Base-by-base conservation (phyloP, 2,888 invertebrate species). In the Torymus auratus region DNA sequence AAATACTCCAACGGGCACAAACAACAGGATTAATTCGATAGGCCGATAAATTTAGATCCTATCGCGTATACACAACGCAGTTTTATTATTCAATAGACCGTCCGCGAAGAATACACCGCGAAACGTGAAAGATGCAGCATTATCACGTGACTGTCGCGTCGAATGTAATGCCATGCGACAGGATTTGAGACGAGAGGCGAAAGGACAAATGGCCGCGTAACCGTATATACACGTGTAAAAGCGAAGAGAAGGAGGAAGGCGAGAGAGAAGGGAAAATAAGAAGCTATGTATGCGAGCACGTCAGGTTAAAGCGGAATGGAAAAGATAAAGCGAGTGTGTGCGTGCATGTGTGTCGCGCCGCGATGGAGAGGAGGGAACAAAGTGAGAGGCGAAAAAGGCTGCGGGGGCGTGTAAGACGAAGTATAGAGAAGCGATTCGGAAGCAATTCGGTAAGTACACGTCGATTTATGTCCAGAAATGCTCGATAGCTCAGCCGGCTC, bases 401-500 rank as follows among this genome's bases (percentile, higher is more conserved):
- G 70, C 55, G 74, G 58, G 73, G 41, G 53, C 78, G 17, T 73
- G 65, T 80, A 64, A 74, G 28, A 72, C 41, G 56, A 68, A 56
- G 67, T 61, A 73, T 68, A 68, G 87, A 88, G 86, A 86, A 89
- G 84, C 87, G 88, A 89, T 89, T 89, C 88, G 86, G 87, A 89
- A 89, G 89, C 89, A 89, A 89, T 89, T 89, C 87, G 86, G 88
- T 89, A 88, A 89, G 89, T 89, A 89, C 88, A 87, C 84, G 86
- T 89, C 89, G 89, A 89, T 89, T 89, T 89, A 89, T 88, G 88
- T 88, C 86, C 86, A 85, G 83, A 86, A 88, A 87, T 87, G 86
- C 86, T 82, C 88, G 86, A 87, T 88, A 88, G 87, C 86, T 88
- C 85, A 87, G 86, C 85, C 87, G 85, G 83, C 74, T n/a, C n/a